A percentile compares a stretch with the other conserved stretches of the same genome.
Conservation (phyloP, 2,888 invertebrate species). For the Tiliacea citrago region DNA sequence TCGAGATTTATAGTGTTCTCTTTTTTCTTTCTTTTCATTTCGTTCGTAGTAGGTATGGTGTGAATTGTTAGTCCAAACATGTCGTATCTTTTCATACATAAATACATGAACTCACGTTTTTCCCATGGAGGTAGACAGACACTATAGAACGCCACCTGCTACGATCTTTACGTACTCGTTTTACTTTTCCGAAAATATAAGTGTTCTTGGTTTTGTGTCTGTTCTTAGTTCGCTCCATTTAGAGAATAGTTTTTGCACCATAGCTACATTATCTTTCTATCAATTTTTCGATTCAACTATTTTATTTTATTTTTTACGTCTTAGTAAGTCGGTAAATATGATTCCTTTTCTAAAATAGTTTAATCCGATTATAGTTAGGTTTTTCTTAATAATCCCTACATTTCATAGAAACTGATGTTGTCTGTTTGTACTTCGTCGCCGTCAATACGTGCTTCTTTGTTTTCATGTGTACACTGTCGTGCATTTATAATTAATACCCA, state of each 20-base stretch:
- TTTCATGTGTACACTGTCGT: neutral
- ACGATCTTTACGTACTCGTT: neutral
- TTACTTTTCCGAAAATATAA: neutral
- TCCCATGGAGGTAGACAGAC: neutral
- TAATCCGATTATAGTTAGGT: neutral
- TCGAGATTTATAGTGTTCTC: conserved; percentile 9
- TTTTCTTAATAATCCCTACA: neutral
- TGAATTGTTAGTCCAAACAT: neutral
- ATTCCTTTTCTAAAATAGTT: neutral
- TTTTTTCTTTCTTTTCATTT: conserved; percentile 9
- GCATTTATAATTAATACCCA: conserved; percentile 50
- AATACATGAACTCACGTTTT: neutral
- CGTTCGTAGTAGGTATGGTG: neutral
- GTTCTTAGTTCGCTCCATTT: neutral
- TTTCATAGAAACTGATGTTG: neutral
- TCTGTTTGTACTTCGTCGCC: neutral
- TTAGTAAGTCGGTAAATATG: too few species aligned
- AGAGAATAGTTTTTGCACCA: neutral
- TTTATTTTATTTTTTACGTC: neutral
- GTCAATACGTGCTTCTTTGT: neutral
- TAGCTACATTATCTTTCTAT: neutral
- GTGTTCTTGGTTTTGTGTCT: neutral
- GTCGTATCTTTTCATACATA: neutral
- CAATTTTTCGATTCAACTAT: neutral
- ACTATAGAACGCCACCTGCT: neutral